Conservation (phyloP, 2,888 invertebrate species). For the Antheraea yamamai region DNA sequence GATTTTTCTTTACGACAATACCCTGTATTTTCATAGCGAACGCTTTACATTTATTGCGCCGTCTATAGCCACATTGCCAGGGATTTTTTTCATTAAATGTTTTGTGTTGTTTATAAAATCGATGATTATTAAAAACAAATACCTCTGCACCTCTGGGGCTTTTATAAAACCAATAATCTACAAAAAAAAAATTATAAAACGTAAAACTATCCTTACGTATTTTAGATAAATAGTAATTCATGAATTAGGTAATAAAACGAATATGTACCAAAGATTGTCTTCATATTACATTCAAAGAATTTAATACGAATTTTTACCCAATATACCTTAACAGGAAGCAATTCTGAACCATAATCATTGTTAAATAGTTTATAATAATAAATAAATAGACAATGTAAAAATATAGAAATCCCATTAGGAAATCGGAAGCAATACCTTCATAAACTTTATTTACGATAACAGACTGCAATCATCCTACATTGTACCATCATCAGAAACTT, state of each 20-base stretch:
- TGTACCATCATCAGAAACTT: not conserved
- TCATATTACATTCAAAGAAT: not conserved
- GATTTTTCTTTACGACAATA: slow-evolving; percentile 30
- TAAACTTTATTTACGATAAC: too few species aligned
- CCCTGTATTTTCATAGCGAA: slow-evolving; percentile 38
- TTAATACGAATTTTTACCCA: not conserved
- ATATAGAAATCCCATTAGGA: not conserved
- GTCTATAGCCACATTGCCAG: slow-evolving; percentile 39
- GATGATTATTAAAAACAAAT: slow-evolving; percentile 38
- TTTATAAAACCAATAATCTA: not conserved
- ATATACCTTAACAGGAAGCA: not conserved
- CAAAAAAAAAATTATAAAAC: not conserved
- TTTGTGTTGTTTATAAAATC: slow-evolving; percentile 45
- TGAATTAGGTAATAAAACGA: too few species aligned
- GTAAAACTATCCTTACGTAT: too few species aligned
- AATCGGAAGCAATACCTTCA: not conserved
- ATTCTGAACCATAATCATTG: not conserved
- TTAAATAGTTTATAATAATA: not conserved
- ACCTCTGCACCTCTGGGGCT: slow-evolving; percentile 36
- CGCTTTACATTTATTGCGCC: slow-evolving; percentile 38
- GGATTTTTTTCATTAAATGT: slow-evolving; percentile 30
- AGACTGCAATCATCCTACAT: too few species aligned
- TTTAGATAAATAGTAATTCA: too few species aligned
- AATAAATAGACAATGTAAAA: not conserved
- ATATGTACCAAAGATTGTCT: not conserved